Percentiles rank a stretch among this genome's conserved stretches.
phyloP scores from a whole-genome alignment of 2,888 invertebrate genomes.

The Magallana nippona region DNA sequence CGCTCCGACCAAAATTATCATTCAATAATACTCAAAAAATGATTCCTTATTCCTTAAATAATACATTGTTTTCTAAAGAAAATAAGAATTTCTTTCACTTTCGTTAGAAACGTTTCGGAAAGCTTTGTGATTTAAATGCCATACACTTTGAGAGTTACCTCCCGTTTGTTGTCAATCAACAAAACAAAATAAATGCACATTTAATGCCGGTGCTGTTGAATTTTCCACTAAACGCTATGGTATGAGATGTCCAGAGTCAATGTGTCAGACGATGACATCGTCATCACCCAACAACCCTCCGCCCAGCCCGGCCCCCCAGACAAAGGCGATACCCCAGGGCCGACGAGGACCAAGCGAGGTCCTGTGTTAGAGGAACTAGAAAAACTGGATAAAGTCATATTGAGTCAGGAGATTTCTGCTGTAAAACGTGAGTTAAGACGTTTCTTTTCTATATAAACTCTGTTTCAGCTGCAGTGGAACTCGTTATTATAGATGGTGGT shows the following conservation, averaged over 20 bases:
- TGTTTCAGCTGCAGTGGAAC: no score
- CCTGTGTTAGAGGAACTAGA: neutral
- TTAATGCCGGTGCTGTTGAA: neutral
- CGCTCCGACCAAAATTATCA: no score
- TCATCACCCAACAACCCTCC: neutral
- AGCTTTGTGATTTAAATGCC: no score
- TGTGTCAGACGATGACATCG: neutral
- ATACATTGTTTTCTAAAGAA: neutral
- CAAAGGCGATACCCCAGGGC: neutral
- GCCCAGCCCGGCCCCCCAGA: neutral
- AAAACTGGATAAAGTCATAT: neutral
- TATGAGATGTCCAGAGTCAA: neutral
- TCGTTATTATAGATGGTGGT: neutral
- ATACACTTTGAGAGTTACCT: neutral
- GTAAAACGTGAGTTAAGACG: neutral
- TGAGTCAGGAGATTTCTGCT: constrained; percentile 17
- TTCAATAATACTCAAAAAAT: no score
- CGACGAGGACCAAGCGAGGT: neutral
- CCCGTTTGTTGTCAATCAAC: constrained; percentile 29
- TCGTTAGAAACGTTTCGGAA: no score
- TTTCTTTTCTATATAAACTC: no score
- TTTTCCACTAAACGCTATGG: neutral
- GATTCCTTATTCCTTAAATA: no score
- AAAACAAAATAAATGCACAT: neutral
- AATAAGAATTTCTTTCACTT: neutral